Conservation (phyloP, 2,797 vertebrate genomes). For the Choloepus didactylus region DNA sequence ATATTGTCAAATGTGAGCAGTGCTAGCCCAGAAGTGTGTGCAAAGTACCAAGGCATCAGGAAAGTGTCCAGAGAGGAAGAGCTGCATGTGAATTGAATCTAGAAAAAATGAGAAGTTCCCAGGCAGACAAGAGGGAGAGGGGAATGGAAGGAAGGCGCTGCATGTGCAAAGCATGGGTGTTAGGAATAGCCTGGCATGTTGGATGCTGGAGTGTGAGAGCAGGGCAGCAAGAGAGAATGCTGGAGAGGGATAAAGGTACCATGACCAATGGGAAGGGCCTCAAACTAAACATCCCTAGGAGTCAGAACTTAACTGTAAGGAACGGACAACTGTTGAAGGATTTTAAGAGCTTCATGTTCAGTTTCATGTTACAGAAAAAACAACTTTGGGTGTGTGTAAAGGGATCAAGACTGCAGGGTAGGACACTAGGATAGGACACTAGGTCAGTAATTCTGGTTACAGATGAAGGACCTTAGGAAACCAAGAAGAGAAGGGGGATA, state of each 20-base stretch:
- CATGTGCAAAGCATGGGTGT: not conserved
- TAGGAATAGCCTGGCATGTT: not conserved
- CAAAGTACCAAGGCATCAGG: not conserved
- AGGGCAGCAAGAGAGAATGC: not conserved
- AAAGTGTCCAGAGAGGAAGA: not conserved
- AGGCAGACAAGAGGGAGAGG: not conserved
- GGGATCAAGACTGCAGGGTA: not conserved
- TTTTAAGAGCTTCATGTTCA: not conserved
- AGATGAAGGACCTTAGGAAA: slow-evolving; percentile 31
- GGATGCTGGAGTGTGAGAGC: not conserved
- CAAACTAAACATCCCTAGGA: not conserved
- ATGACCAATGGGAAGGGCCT: not conserved
- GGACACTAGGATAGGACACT: not conserved
- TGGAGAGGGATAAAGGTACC: not conserved
- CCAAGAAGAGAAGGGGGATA: not conserved
- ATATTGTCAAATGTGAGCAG: not conserved
- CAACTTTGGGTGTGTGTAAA: not conserved
- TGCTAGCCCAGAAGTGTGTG: not conserved
- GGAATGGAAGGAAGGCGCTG: not conserved
- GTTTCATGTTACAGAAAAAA: slow-evolving; percentile 1
- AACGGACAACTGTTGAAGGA: not conserved
- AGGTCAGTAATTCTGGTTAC: not conserved
- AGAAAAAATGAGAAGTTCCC: not conserved
- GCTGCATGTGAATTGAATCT: not conserved
- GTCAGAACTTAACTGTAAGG: not conserved